A percentile compares a stretch with the other conserved stretches of the same genome.
These are phyloP conservation scores for Oscarella lobularis DNA, from an alignment of 37 sponge, comb jelly and placozoan genomes.

Conservation along the genomic window DNA sequence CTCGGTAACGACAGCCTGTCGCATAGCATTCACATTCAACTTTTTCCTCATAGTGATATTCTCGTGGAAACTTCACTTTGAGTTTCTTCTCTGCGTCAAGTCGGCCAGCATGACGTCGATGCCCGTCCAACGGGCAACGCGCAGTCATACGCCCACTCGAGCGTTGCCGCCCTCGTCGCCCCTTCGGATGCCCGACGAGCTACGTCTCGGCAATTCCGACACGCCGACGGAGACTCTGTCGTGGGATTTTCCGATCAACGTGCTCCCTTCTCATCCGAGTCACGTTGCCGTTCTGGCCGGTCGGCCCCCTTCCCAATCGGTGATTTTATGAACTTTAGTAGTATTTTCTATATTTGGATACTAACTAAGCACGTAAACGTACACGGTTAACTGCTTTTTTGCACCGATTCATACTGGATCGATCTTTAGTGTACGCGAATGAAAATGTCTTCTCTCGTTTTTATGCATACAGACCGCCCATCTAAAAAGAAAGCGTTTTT, in stretches of 20 bases:
- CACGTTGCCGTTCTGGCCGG: too few relatives aligned
- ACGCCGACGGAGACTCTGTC: background rate
- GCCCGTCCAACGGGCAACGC: background rate
- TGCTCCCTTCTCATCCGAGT: background rate
- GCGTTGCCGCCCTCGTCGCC: background rate
- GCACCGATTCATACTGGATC: too few relatives aligned
- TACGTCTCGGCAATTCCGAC: background rate
- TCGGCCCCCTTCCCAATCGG: too few relatives aligned
- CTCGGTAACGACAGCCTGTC: background rate
- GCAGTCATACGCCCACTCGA: background rate
- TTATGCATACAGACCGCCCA: too few relatives aligned
- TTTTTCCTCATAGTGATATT: background rate
- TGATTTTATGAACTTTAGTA: too few relatives aligned
- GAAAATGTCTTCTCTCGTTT: too few relatives aligned
- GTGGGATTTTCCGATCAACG: background rate
- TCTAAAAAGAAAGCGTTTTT: too few relatives aligned
- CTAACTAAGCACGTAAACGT: too few relatives aligned
- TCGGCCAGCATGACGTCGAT: background rate
- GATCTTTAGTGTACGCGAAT: too few relatives aligned
- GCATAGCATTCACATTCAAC: background rate
- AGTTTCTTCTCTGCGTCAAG: background rate
- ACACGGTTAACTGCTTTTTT: too few relatives aligned
- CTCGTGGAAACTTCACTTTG: background rate
- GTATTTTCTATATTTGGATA: too few relatives aligned
- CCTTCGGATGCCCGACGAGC: too few relatives aligned